phyloP scores from a whole-genome alignment of 2,797 vertebrate species.

The Melanotaenia trifasciata region DNA sequence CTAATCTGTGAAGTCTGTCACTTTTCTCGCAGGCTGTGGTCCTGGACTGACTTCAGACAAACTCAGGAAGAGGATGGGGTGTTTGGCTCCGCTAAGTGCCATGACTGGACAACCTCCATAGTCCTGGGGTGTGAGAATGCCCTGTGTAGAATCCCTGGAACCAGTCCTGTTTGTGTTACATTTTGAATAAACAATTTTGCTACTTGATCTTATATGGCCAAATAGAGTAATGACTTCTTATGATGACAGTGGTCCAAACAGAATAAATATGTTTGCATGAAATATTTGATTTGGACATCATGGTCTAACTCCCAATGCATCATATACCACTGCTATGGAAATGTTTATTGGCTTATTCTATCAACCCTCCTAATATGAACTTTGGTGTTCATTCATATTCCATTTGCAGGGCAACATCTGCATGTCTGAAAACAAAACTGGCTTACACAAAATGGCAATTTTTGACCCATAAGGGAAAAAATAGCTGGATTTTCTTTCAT shows the following conservation, averaged over 20 bases:
- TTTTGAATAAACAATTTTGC: constrained; percentile 38
- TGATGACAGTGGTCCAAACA: not conserved
- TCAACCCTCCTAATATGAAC: not conserved
- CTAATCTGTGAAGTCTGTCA: constrained; percentile 62
- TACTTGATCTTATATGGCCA: constrained; percentile 28
- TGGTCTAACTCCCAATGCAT: too few relatives aligned
- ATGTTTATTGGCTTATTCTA: not conserved
- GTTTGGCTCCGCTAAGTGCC: constrained; percentile 73
- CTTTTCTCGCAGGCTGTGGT: constrained; percentile 70
- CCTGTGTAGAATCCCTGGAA: constrained; percentile 67
- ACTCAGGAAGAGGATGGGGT: constrained; percentile 61
- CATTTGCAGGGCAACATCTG: not conserved
- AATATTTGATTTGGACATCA: constrained; percentile 24
- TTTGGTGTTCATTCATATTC: not conserved
- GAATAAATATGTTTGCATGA: not conserved
- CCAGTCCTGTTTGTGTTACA: constrained; percentile 37
- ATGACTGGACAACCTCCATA: constrained; percentile 65
- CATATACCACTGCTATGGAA: not conserved
- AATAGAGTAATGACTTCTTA: constrained; percentile 10
- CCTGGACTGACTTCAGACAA: constrained; percentile 78
- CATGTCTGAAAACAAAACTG: not conserved
- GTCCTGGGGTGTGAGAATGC: constrained; percentile 82
- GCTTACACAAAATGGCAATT: not conserved
- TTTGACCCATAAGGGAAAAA: not conserved
- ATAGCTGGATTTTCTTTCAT: not conserved